Evolutionary conservation across 1,140 invertebrate genomes (phyloP).

Genomic region (Caerostris darwini): DNA sequence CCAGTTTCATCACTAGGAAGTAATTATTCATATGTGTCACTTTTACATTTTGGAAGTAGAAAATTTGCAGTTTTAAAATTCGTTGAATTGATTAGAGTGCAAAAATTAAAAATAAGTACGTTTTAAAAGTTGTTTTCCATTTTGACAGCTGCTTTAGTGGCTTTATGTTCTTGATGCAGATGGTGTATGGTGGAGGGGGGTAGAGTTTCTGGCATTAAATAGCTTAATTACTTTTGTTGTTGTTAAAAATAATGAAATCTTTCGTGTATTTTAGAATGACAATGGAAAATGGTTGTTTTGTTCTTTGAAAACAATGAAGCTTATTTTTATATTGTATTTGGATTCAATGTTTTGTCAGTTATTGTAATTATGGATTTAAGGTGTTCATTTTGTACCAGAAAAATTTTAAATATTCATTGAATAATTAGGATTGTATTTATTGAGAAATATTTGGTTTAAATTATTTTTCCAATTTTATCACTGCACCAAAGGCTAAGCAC

Average conservation of each 20-base stretch:
- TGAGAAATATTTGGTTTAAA: too few relatives aligned
- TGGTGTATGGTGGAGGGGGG: too few relatives aligned
- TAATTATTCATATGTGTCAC: constrained; percentile 71
- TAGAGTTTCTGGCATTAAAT: constrained; percentile 7
- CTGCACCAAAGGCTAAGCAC: too few relatives aligned
- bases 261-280: neutral
- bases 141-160: constrained; percentile 32
- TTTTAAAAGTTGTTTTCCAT: neutral
- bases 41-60: constrained; percentile 21
- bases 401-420: too few relatives aligned
- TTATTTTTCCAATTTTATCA: too few relatives aligned
- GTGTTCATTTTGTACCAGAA: too few relatives aligned
- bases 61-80: constrained; percentile 59
- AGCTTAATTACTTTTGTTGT: neutral
- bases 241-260: neutral
- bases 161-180: neutral
- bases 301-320: too few relatives aligned
- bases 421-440: too few relatives aligned
- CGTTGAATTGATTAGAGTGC: neutral
- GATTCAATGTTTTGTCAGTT: too few relatives aligned
- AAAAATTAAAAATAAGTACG: neutral
- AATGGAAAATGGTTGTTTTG: neutral
- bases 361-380: too few relatives aligned
- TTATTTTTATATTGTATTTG: too few relatives aligned
- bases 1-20: constrained; percentile 64